phyloP scores from a whole-genome alignment of 2,113 vertebrate genomes.

The Zingel zingel region DNA sequence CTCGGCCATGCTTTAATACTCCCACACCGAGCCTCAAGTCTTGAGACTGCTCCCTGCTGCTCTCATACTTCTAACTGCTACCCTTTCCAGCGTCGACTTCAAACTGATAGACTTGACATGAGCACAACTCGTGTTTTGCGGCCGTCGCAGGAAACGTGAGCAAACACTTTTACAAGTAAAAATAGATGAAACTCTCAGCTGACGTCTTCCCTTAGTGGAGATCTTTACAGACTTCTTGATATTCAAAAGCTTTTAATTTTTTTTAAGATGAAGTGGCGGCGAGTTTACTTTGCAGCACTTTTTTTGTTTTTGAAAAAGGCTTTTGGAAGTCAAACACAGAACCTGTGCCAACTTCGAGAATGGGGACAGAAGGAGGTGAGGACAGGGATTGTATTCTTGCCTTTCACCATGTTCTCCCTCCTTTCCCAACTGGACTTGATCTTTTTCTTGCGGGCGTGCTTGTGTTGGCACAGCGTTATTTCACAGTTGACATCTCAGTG shows the following conservation, averaged over 20 bases:
- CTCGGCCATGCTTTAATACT: constrained; percentile 64
- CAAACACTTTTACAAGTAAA: neutral
- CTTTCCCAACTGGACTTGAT: constrained; percentile 2
- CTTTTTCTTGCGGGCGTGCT: neutral
- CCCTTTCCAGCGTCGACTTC: constrained; percentile 1
- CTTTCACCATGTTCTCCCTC: constrained; percentile 38
- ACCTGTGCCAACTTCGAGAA: constrained; percentile 59
- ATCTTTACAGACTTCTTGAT: constrained; percentile 65
- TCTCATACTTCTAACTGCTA: constrained; percentile 56
- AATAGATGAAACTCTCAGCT: constrained; percentile 21
- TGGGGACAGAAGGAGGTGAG: neutral
- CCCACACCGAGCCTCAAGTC: constrained; percentile 85
- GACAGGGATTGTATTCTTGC: constrained; percentile 42
- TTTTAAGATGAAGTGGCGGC: constrained; percentile 48
- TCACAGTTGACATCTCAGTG: constrained; percentile 11
- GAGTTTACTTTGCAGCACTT: constrained; percentile 66
- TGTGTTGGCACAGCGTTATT: constrained; percentile 36
- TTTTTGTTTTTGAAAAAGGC: constrained; percentile 46
- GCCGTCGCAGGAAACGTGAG: constrained; percentile 20
- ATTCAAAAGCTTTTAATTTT: constrained; percentile 70
- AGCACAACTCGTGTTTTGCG: neutral
- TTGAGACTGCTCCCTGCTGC: constrained; percentile 86
- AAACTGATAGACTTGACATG: constrained; percentile 10
- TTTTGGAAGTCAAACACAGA: constrained; percentile 40
- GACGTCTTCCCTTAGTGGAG: constrained; percentile 46